phyloP scores from a whole-genome alignment of 2,797 vertebrate genomes.

The Lophotriccus pileatus region DNA sequence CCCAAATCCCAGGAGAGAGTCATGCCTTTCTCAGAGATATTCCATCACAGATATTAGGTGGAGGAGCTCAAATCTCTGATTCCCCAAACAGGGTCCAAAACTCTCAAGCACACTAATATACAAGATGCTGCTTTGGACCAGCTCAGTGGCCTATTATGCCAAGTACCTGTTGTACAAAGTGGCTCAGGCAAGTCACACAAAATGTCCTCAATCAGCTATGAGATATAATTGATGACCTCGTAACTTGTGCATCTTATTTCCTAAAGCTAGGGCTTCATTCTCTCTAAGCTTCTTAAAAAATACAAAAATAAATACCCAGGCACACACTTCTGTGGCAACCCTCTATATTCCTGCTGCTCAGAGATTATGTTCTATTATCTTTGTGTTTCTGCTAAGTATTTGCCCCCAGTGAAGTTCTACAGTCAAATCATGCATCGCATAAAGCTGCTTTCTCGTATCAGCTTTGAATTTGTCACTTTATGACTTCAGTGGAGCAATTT shows the following conservation, averaged over 20 bases:
- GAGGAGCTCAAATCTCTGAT: fast-evolving
- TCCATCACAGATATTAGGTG: background rate
- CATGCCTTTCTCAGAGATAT: background rate
- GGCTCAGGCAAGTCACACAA: background rate
- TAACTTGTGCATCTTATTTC: fast-evolving
- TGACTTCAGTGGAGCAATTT: background rate
- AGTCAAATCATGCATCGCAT: background rate
- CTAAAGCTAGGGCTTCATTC: background rate
- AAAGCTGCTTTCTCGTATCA: background rate
- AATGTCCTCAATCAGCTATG: background rate
- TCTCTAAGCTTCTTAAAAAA: background rate
- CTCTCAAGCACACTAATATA: background rate
- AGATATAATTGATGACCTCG: fast-evolving
- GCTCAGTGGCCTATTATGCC: background rate
- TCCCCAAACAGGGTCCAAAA: background rate
- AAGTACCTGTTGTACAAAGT: background rate
- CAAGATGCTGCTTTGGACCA: background rate
- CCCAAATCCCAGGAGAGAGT: background rate
- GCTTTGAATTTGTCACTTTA: background rate
- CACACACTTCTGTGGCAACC: background rate
- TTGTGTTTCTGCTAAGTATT: background rate
- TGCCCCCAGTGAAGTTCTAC: background rate
- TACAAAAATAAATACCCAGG: background rate
- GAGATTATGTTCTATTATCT: background rate
- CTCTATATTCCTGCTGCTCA: background rate